A percentile compares a stretch with the other conserved stretches of the same genome.
Evolutionary conservation across 1,140 invertebrate genomes (phyloP).

Genomic region (Caerostris darwini): DNA sequence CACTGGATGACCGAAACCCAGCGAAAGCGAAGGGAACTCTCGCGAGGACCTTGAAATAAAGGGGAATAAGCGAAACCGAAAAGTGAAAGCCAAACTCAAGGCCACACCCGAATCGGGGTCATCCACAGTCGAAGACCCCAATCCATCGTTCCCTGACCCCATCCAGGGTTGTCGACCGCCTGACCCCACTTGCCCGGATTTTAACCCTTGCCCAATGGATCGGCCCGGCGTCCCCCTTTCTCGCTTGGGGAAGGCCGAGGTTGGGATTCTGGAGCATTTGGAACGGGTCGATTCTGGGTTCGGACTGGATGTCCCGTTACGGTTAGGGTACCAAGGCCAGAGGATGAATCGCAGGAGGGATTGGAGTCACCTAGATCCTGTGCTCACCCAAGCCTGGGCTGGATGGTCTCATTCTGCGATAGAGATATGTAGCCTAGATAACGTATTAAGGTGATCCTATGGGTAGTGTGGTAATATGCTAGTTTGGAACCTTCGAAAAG

Average conservation of each 20-base stretch:
- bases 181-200: conserved; percentile 24
- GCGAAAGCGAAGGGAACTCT: neutral
- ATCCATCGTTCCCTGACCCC: conserved; percentile 25
- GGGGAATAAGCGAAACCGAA: neutral
- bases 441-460: neutral
- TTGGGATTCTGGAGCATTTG: conserved; percentile 13
- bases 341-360: neutral
- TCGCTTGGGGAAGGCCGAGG: neutral
- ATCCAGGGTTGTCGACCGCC: conserved; percentile 1
- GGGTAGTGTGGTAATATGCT: neutral
- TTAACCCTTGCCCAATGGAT: conserved; percentile 23
- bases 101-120: conserved; percentile 32
- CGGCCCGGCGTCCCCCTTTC: conserved; percentile 5
- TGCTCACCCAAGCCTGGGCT: neutral
- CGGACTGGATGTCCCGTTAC: neutral
- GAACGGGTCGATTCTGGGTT: neutral
- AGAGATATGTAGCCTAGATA: neutral
- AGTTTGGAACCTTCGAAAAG: too few relatives aligned
- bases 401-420: neutral
- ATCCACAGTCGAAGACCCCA: conserved; percentile 21
- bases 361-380: neutral
- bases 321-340: neutral
- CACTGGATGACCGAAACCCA: neutral
- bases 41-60: neutral
- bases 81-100: neutral